A percentile compares a stretch with the other conserved stretches of the same genome.
phyloP scores from a whole-genome alignment of 2,797 vertebrate genomes.

The Eulemur mongoz region DNA sequence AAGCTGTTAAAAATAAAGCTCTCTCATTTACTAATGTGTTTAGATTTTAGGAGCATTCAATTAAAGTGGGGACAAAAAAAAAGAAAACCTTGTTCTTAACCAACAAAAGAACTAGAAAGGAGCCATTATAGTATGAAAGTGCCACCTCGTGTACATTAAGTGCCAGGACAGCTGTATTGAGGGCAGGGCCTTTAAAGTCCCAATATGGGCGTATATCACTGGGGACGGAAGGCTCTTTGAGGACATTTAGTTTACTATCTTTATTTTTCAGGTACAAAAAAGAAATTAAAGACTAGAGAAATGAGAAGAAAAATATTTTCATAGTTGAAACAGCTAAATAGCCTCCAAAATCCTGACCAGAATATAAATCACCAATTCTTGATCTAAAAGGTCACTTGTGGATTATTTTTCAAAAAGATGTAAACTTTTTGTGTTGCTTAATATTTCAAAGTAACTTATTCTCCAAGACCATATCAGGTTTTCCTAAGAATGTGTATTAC shows the following conservation, averaged over 20 bases:
- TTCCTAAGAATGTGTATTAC: not conserved
- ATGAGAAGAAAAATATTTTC: not conserved
- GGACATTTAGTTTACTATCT: not conserved
- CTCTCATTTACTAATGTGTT: not conserved
- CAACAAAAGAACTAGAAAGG: not conserved
- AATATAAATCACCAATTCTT: not conserved
- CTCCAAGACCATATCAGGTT: conserved; percentile 2
- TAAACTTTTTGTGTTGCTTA: not conserved
- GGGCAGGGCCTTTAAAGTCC: not conserved
- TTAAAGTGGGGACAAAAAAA: not conserved
- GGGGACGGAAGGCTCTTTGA: not conserved
- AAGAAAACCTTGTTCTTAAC: not conserved
- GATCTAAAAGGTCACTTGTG: not conserved
- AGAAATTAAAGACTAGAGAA: not conserved
- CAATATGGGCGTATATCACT: not conserved
- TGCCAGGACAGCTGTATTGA: not conserved
- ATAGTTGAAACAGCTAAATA: not conserved
- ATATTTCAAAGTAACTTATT: not conserved
- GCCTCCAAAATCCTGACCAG: not conserved
- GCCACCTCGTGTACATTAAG: not conserved
- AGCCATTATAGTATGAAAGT: not conserved
- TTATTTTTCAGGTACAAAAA: not conserved
- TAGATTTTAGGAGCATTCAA: not conserved
- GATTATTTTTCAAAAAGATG: conserved; percentile 18
- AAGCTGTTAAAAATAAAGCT: not conserved